Evolutionary conservation across 2,888 invertebrate genomes (phyloP), one percentile per base, ranked within the genome.

Genomic region (Muschampia plurimacula): DNA sequence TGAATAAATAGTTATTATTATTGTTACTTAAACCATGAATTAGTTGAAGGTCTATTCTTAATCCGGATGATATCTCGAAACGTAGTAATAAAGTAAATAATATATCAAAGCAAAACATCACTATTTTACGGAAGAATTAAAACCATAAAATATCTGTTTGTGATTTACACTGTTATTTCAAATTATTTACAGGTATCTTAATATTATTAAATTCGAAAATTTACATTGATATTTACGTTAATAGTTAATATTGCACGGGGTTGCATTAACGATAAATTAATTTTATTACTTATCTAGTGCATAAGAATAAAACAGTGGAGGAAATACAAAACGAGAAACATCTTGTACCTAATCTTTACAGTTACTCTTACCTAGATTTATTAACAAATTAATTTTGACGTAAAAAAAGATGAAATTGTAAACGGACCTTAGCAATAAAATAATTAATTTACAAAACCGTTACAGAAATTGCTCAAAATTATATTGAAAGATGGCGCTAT

Each of bases 141-240:
- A 13, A 46, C 10, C 7, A n/a, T 49, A 49, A 49, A 22, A 32
- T n/a, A 39, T 22, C 46, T 13, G 3, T 41, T 57, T 46, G 64
- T 46, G 59, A 66, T 49, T 28, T 36, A 60, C 52, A 60, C 70
- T 32, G 39, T 39, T 49, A 44, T n/a, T 59, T 46, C 65, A 57
- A 65, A 57, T 1, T 66, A 65, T 49, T 52, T 39, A 62, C 59
- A 66, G 41, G 49, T 49, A 74, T 80, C 84, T 87, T 87, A 83
- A 78, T 76, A 78, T 81, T 89, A 89, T 89, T 90, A 91, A 91
- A 92, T 91, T 91, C 91, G 90, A 89, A 89, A 89, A 88, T 88
- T 86, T 87, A 89, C 88, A 88, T 85, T 86, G 72, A 81, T 75
- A 82, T 80, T 81, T 71, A 76, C 66, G 66, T 72, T 75, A 80